Evolutionary conservation across 2,113 vertebrate species (phyloP).

Genomic region (Cyphomyrus plagiostoma): DNA sequence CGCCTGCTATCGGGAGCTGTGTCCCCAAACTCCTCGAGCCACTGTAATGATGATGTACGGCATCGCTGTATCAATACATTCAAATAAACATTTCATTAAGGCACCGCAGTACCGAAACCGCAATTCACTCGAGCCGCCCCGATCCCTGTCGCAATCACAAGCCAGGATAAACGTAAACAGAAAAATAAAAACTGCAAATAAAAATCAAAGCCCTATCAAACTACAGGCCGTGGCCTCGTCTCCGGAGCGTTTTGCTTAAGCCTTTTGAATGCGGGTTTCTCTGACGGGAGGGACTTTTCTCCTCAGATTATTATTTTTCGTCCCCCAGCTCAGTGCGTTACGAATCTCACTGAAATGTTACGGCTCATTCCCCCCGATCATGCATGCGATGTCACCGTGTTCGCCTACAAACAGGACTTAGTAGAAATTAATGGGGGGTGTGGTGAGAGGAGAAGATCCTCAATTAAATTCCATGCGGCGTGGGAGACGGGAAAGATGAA

Average conservation of each 20-base stretch:
- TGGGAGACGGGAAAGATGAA: constrained; percentile 9
- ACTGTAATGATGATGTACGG: constrained; percentile 59
- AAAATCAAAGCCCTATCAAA: constrained; percentile 14
- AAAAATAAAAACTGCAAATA: constrained; percentile 27
- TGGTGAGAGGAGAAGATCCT: not conserved
- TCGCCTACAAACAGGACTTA: constrained; percentile 16
- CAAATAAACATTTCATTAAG: constrained; percentile 65
- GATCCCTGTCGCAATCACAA: constrained; percentile 22
- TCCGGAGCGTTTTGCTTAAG: not conserved
- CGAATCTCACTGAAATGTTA: constrained; percentile 1
- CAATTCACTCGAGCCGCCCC: constrained; percentile 36
- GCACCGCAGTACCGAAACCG: constrained; percentile 54
- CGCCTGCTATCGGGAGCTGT: constrained; percentile 54
- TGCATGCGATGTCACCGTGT: constrained; percentile 5
- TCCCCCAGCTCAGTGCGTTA: not conserved
- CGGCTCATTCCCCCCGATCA: constrained; percentile 3
- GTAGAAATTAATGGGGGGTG: constrained; percentile 4
- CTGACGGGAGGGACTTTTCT: not conserved
- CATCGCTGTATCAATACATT: constrained; percentile 69
- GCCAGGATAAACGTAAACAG: constrained; percentile 20
- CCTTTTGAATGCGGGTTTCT: not conserved
- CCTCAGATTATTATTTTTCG: not conserved
- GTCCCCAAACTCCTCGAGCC: constrained; percentile 67
- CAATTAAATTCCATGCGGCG: constrained; percentile 19
- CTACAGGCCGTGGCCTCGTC: constrained; percentile 4